Percentiles rank a stretch among this genome's conserved stretches.
Evolutionary conservation across 2,113 vertebrate species (phyloP).

Genomic region (Terrapene triunguis): DNA sequence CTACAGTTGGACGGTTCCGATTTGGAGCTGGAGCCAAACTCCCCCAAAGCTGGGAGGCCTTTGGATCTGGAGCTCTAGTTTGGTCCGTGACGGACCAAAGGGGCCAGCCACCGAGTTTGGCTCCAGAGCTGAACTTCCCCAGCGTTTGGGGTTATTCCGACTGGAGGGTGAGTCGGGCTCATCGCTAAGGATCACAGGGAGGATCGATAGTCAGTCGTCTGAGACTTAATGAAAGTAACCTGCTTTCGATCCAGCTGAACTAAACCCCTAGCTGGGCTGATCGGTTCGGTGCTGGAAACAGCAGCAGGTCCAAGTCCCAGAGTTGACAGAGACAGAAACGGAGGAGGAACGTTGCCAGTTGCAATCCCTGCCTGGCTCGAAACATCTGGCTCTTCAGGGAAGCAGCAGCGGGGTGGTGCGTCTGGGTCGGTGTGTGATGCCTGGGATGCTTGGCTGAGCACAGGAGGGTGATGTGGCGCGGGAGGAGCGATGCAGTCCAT

Average conservation of each 20-base stretch:
- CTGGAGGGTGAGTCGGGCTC: neutral
- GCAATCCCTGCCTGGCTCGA: neutral
- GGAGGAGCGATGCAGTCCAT: neutral
- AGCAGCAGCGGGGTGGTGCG: neutral
- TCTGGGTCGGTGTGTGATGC: rapidly evolving
- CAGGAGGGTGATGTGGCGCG: neutral
- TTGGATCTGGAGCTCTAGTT: neutral
- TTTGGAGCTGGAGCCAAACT: neutral
- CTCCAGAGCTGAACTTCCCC: neutral
- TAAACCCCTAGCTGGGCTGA: neutral
- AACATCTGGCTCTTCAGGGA: neutral
- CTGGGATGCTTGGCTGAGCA: neutral
- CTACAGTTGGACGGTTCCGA: neutral
- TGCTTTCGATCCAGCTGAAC: neutral
- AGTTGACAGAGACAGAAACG: neutral
- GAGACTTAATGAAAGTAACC: neutral
- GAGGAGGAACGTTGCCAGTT: neutral
- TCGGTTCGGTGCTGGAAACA: neutral
- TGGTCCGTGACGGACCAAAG: neutral
- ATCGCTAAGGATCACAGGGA: neutral
- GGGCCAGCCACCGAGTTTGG: neutral
- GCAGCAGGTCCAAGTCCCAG: neutral
- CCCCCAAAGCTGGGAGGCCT: neutral
- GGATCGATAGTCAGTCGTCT: neutral
- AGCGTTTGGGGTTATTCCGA: neutral